Base-by-base conservation (phyloP, 2,113 vertebrate species). In the Siphamia tubifer region DNA sequence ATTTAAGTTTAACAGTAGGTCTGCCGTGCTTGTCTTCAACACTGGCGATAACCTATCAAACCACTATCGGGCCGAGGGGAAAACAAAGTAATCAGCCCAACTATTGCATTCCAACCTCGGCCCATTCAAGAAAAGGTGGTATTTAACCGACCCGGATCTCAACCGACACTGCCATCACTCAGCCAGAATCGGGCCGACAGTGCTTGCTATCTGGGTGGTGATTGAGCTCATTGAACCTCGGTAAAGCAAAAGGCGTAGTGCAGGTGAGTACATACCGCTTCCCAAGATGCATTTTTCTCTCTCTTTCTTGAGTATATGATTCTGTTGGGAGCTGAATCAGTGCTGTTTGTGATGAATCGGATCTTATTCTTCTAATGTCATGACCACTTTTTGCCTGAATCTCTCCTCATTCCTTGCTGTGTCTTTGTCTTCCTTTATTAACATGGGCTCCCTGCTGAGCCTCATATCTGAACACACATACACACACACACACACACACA, bases 311-410 rank as follows among this genome's bases (percentile, higher is more conserved):
- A n/a, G n/a, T n/a, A n/a, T n/a, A n/a, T n/a, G n/a, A n/a, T n/a
- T n/a, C n/a, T n/a, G n/a, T n/a, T 55, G 55, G 63, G 17, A 63
- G 51, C 89, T 42, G 90, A 93, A 92, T 93, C 70, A 63, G 42
- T 20, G 77, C 65, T 77, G 55, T 81, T 78, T 73, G 49, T 20
- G 13, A 43, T 67, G 42, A 74, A 48, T 52, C 2, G 6, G 23
- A 17, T 68, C 30, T 27, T 51, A 38, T 57, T 51, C 54, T 43
- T 77, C 82, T 79, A 58, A 81, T 66, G 72, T 75, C 68, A 63
- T 30, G 48, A 60, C 42, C 31, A 35, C 39, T 78, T 51, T 81
- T 71, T 70, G 31, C 78, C 62, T 81, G 64, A 38, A 17, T 74
- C 80, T 64, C 57, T 63, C 43, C 42, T 21, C 35, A 54, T 64